Base-by-base conservation (phyloP, 1,140 invertebrate genomes). In the Drosophila lini region DNA sequence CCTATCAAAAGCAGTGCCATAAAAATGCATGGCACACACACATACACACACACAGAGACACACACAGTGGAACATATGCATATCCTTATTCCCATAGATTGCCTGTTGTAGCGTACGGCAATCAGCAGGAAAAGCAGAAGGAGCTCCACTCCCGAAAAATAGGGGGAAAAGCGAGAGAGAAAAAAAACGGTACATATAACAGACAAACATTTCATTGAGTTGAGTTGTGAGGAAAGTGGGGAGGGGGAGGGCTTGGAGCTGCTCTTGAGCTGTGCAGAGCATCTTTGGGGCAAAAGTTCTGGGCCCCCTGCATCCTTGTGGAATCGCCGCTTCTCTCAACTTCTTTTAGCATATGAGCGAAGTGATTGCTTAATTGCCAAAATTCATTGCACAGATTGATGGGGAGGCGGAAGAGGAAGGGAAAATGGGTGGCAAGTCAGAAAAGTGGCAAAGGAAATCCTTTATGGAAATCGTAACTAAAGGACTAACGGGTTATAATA, bases 331-430 rank as follows among this genome's bases (percentile, higher is more conserved):
- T 15, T 16, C 28, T 8, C 34, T 15, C 19, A 34, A 40, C 32
- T 47, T 19, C 55, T 34, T 19, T 41, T 50, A 36, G 67, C 65
- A 71, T 71, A 59, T 59, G 65, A 50, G 53, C 41, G 16, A 71
- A 73, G 68, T 73, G 76, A 78, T 78, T 78, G 76, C 59, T 36
- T 71, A 71, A 78, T 71, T 78, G 67, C 75, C 52, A 64, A 78
- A 78, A 71, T 78, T 60, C 67, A 78, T 78, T 78, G 53, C 58
- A 56, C 50, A 73, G 69, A 73, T 71, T 73, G 53, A 71, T 45
- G 9, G 28, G 15, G 25, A 15, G 28, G 11, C 15, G 10, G 3
- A 25, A 8, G 6, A 22, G 6, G 16, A 53, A 11, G 47, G 5
- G 45, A 4, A 28, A n/a, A 3, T 11, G 47, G 28, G n/a, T 10